These are phyloP conservation scores for Neodontobutis hainanensis DNA, from an alignment of 2,113 vertebrate genomes.

Conservation along the genomic window DNA sequence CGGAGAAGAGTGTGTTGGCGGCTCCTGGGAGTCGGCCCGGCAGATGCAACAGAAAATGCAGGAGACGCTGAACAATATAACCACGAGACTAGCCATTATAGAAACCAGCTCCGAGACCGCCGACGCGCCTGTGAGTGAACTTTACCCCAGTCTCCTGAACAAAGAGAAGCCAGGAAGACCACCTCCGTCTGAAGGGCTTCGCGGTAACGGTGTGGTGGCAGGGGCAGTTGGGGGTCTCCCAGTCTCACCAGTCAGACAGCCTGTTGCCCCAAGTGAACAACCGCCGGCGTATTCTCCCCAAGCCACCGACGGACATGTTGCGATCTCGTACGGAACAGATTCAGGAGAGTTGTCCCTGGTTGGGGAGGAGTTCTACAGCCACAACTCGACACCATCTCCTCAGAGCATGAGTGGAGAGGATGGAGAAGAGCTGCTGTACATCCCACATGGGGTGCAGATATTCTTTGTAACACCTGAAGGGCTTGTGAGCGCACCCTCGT, in stretches of 20 bases:
- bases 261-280: conserved; percentile 68
- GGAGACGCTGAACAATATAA: conserved; percentile 90
- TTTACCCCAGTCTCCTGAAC: conserved; percentile 83
- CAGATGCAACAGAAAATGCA: conserved; percentile 96
- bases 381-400: conserved; percentile 80
- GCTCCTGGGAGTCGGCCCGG: conserved; percentile 86
- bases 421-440: conserved; percentile 88
- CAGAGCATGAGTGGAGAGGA: conserved; percentile 86
- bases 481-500: conserved; percentile 94
- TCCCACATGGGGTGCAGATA: conserved; percentile 94
- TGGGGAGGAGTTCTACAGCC: conserved; percentile 87
- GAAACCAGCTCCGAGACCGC: conserved; percentile 72
- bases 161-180: conserved; percentile 76
- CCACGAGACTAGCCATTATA: conserved; percentile 81
- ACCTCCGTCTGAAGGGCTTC: conserved; percentile 44
- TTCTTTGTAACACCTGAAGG: conserved; percentile 95
- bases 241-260: conserved; percentile 41
- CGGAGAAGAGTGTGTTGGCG: conserved; percentile 77
- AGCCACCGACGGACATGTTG: conserved; percentile 89
- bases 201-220: conserved; percentile 31
- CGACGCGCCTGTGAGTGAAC: conserved; percentile 18
- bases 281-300: conserved; percentile 92
- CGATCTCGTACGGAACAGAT: conserved; percentile 92
- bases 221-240: conserved; percentile 58
- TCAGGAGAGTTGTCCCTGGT: conserved; percentile 88